These are phyloP conservation scores for Heteromyza rotundicornis DNA, from an alignment of 2,888 invertebrate genomes.

Conservation along the genomic window DNA sequence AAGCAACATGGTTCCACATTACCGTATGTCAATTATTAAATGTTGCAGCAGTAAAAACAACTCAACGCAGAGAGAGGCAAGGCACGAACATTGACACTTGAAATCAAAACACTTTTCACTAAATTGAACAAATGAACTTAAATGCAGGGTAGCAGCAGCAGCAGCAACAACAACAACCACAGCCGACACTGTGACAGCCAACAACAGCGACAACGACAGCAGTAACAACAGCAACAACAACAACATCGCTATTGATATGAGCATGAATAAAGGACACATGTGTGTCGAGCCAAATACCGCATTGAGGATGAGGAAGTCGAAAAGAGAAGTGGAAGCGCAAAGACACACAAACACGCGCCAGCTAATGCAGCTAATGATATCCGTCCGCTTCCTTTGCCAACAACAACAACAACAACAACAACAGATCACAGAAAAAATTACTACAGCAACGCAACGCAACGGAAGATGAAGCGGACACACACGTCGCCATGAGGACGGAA, in stretches of 20 bases:
- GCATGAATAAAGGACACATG: slow-evolving; percentile 17
- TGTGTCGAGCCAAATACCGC: background rate
- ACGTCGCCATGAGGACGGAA: slow-evolving; percentile 33
- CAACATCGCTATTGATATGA: background rate
- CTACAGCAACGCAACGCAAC: slow-evolving; percentile 19
- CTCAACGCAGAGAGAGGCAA: too few species aligned
- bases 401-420: slow-evolving; percentile 7
- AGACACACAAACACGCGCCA: slow-evolving; percentile 24
- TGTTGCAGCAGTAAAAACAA: background rate
- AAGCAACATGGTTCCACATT: background rate
- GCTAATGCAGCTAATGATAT: slow-evolving; percentile 38
- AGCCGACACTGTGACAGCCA: too few species aligned
- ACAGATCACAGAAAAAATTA: background rate
- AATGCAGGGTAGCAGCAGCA: slow-evolving; percentile 1
- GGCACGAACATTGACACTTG: slow-evolving; percentile 31
- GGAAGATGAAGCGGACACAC: slow-evolving; percentile 36
- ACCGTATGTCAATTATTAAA: slow-evolving; percentile 2
- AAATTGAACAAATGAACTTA: slow-evolving; percentile 33
- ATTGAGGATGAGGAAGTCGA: background rate
- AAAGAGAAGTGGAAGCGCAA: slow-evolving; percentile 6
- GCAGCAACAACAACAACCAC: slow-evolving; percentile 5
- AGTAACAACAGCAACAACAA: background rate
- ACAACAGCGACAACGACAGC: background rate
- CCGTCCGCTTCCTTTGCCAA: slow-evolving; percentile 30
- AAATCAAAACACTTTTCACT: slow-evolving; percentile 37